Evolutionary conservation across 2,113 vertebrate genomes (phyloP).

Genomic region (Columba janthina): DNA sequence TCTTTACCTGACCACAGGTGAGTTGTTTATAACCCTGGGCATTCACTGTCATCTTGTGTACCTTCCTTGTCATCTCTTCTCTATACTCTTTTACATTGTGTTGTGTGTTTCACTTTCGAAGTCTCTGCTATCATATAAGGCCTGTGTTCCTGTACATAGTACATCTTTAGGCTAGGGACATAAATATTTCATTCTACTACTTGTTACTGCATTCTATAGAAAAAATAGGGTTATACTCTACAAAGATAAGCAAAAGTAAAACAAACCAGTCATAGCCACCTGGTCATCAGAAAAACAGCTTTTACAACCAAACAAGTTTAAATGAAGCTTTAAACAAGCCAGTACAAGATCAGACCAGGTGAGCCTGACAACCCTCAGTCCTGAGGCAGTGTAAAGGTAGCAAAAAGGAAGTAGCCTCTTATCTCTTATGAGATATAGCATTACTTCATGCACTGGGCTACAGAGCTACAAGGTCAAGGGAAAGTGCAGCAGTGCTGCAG

Average conservation of each 20-base stretch:
- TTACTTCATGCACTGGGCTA: neutral
- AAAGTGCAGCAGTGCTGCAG: neutral
- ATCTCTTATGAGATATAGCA: rapidly evolving
- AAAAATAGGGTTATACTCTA: neutral
- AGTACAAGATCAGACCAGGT: neutral
- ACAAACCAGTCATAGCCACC: neutral
- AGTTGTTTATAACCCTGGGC: neutral
- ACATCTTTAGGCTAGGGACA: neutral
- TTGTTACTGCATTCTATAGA: neutral
- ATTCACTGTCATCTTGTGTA: neutral
- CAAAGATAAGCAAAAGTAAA: neutral
- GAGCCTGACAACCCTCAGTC: neutral
- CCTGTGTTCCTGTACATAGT: neutral
- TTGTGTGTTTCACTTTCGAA: neutral
- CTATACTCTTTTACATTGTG: neutral
- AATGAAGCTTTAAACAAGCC: neutral
- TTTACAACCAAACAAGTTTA: neutral
- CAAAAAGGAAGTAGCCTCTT: neutral
- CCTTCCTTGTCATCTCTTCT: neutral
- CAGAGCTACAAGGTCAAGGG: neutral
- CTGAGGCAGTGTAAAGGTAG: neutral
- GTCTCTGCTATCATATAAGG: neutral
- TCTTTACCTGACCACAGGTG: neutral
- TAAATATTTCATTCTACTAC: neutral
- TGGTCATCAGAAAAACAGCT: neutral